phyloP scores from a whole-genome alignment of 2,797 vertebrate genomes.

The Aplochiton taeniatus region DNA sequence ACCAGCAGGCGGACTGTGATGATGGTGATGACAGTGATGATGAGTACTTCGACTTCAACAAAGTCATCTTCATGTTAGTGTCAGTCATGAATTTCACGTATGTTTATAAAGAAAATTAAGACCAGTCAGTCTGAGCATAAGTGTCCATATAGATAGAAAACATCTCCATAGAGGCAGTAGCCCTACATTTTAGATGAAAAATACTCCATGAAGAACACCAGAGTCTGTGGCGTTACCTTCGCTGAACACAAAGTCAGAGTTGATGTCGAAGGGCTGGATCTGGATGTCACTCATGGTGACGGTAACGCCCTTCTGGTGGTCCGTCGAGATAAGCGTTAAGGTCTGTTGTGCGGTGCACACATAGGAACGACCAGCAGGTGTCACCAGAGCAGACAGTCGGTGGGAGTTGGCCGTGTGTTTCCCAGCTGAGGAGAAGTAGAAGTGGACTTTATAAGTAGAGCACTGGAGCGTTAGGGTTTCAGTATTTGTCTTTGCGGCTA shows the following conservation, averaged over 20 bases:
- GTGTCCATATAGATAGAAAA: too few species aligned
- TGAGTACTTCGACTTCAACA: too few species aligned
- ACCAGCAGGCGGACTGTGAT: too few species aligned
- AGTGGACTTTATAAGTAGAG: not conserved
- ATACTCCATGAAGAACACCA: too few species aligned
- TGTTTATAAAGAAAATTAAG: too few species aligned
- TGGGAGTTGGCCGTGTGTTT: constrained; percentile 90
- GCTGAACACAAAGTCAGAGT: constrained; percentile 93
- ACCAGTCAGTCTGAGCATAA: too few species aligned
- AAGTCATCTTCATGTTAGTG: too few species aligned
- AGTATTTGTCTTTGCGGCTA: not conserved
- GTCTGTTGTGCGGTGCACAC: constrained; percentile 89
- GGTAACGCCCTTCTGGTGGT: constrained; percentile 90
- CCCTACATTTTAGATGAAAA: too few species aligned
- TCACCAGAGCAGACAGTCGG: constrained; percentile 87
- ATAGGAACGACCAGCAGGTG: constrained; percentile 87
- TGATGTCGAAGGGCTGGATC: constrained; percentile 94
- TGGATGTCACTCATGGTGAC: constrained; percentile 88
- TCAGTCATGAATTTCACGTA: too few species aligned
- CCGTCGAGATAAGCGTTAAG: constrained; percentile 87
- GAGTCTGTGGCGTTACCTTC: constrained; percentile 77
- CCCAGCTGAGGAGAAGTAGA: constrained; percentile 73
- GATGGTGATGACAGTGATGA: too few species aligned
- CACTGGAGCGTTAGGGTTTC: too few species aligned
- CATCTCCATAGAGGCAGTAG: too few species aligned